Conservation (phyloP, 2,113 vertebrate species). For the Chaetodon auriga region DNA sequence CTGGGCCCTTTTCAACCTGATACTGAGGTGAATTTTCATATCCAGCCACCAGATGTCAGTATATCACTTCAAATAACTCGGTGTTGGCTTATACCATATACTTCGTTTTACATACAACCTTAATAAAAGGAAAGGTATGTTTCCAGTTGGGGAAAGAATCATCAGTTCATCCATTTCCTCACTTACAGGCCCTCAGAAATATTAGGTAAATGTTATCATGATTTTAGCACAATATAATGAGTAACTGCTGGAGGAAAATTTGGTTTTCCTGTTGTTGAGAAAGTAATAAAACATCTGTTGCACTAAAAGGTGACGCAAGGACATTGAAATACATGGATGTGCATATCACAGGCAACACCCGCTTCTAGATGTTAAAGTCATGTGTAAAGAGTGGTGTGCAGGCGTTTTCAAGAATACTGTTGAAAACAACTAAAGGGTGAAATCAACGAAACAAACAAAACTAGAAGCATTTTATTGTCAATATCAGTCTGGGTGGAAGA, state of each 20-base stretch:
- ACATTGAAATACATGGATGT: conserved; percentile 1
- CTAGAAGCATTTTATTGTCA: not conserved
- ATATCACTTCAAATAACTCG: conserved; percentile 37
- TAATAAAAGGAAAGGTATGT: not conserved
- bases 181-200: not conserved
- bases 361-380: not conserved
- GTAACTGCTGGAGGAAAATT: not conserved
- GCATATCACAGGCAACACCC: not conserved
- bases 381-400: not conserved
- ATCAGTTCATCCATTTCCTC: not conserved
- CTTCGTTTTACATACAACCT: not conserved
- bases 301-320: not conserved
- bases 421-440: not conserved
- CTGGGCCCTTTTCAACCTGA: not conserved
- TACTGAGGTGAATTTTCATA: conserved; percentile 17
- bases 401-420: not conserved
- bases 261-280: not conserved
- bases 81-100: no score
- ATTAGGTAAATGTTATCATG: no score
- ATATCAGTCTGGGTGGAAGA: not conserved
- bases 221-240: not conserved
- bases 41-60: conserved; percentile 75
- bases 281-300: not conserved
- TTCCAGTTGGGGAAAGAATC: not conserved
- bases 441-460: not conserved